Evolutionary conservation across 2,113 vertebrate species (phyloP).

Genomic region (Erpornis zantholeuca): DNA sequence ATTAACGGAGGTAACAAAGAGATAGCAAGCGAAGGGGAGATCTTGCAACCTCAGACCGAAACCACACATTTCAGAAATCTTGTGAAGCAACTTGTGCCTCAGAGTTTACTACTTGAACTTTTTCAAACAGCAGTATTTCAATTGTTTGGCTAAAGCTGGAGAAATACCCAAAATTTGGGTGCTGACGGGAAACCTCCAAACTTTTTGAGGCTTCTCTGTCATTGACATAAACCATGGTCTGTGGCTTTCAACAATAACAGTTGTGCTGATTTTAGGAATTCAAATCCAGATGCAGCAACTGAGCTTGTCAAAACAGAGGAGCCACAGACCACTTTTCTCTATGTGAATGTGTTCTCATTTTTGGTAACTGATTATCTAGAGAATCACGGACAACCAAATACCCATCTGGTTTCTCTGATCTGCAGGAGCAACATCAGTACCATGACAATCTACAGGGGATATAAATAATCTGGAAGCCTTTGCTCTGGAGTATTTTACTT

Average conservation of each 20-base stretch:
- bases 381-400: neutral
- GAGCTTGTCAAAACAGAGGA: constrained; percentile 9
- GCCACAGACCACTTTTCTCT: constrained; percentile 24
- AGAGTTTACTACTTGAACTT: neutral
- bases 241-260: constrained; percentile 60
- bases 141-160: neutral
- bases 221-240: constrained; percentile 11
- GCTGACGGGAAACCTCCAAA: constrained; percentile 31
- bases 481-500: neutral
- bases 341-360: neutral
- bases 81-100: neutral
- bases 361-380: neutral
- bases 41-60: neutral
- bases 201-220: constrained; percentile 42
- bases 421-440: neutral
- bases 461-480: neutral
- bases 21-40: neutral
- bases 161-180: constrained; percentile 10
- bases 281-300: constrained; percentile 22
- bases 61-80: neutral
- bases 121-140: neutral
- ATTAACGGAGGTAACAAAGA: neutral
- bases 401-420: neutral
- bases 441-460: neutral
- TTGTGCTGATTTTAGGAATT: constrained; percentile 50